Conservation (phyloP, 2,888 invertebrate genomes). For the Cactoblastis cactorum region DNA sequence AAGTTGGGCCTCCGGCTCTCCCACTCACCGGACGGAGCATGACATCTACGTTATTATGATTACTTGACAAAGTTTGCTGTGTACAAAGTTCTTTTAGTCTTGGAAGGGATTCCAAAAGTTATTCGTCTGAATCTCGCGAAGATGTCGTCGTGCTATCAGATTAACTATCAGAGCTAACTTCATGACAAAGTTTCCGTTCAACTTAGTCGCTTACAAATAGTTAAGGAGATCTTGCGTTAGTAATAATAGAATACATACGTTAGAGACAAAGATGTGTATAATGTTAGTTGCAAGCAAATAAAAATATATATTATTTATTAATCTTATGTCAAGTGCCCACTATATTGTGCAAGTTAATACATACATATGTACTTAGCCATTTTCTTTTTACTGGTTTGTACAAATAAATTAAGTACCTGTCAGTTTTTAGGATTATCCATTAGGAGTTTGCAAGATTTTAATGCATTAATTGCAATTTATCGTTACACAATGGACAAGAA, state of each 20-base stretch:
- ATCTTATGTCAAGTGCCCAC: not conserved
- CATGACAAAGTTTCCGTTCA: slow-evolving; percentile 40
- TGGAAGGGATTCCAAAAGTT: slow-evolving; percentile 44
- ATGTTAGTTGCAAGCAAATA: too few relatives aligned
- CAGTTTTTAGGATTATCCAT: not conserved
- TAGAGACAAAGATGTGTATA: too few relatives aligned
- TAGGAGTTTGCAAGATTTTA: not conserved
- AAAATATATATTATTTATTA: not conserved
- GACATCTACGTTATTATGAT: not conserved
- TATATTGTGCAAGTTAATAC: too few relatives aligned
- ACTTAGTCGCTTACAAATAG: slow-evolving; percentile 20
- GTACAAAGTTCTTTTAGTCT: slow-evolving; percentile 31
- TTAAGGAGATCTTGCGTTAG: not conserved
- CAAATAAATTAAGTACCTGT: not conserved
- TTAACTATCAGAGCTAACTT: slow-evolving; percentile 33
- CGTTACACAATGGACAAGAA: slow-evolving; percentile 22
- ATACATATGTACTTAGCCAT: too few relatives aligned
- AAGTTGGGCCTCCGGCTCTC: too few relatives aligned
- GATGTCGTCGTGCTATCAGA: too few relatives aligned
- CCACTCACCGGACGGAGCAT: too few relatives aligned
- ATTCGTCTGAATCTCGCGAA: slow-evolving; percentile 29
- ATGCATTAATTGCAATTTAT: slow-evolving; percentile 20
- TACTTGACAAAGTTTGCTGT: slow-evolving; percentile 25
- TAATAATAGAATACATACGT: too few relatives aligned
- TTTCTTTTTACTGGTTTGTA: too few relatives aligned